Base-by-base conservation (phyloP, 2,113 vertebrate species). In the Indri indri region DNA sequence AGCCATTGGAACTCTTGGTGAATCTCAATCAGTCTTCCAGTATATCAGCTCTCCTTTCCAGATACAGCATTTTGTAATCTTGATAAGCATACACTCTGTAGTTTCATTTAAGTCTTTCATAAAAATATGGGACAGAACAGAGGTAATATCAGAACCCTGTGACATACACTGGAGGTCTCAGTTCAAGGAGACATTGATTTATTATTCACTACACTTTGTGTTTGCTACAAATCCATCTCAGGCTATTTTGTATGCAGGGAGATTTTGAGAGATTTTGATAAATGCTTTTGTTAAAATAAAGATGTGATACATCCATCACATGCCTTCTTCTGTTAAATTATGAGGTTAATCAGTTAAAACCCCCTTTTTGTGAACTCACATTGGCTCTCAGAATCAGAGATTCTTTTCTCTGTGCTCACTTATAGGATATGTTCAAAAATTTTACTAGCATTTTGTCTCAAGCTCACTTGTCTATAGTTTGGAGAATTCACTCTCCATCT, bases 221-320 rank as follows among this genome's bases (percentile, higher is more conserved):
- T 91, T 76, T 81, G 87, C 81, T 40, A n/a, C 40, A 91, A 47
- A 96, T 87, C 73, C 71, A 9, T 93, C 77, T 85, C 79, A 54
- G 40, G 80, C 50, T 54, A n/a, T 84, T 50, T 87, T 90, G 34
- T 76, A 27, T 63, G 52, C 34, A 57, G 57, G 74, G 42, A 87
- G 68, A 71, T 61, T 50, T 68, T 59, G 77, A 68, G 93, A 96
- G 47, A 50, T 74, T 73, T 83, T 90, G 81, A 86, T 87, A 63
- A 84, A 59, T 88, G n/a, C 47, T 32, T 83, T 81, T 94, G 52
- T 88, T 80, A 71, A 88, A 85, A 70, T 84, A 82, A 74, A 92
- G 80, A 83, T 66, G 17, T 12, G 32, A 37, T 47, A 7, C 59
- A 52, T 77, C 22, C 40, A 6, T 95, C 93, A 88, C 59, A 34